A percentile compares a stretch with the other conserved stretches of the same genome.
Evolutionary conservation across 2,113 vertebrate species (phyloP).

Genomic region (Euleptes europaea): DNA sequence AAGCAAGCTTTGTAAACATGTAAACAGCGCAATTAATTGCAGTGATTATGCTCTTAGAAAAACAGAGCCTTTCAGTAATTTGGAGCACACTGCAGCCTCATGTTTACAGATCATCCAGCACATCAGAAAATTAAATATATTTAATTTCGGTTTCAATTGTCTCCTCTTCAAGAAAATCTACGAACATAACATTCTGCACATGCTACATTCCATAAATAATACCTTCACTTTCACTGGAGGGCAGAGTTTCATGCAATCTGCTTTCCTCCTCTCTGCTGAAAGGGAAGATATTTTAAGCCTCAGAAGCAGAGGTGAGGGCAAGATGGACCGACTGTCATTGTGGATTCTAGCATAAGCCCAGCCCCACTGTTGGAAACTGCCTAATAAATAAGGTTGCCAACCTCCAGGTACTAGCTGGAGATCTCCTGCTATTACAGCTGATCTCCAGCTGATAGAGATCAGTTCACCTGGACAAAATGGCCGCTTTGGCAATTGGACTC

Average conservation of each 20-base stretch:
- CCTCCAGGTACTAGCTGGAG: too few relatives aligned
- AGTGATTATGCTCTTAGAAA: constrained; percentile 37
- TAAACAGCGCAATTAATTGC: constrained; percentile 32
- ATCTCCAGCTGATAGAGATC: too few relatives aligned
- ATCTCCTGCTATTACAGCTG: too few relatives aligned
- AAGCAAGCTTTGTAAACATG: constrained; percentile 22
- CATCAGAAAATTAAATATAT: background rate
- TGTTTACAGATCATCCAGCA: background rate
- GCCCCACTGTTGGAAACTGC: background rate
- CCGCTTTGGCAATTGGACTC: too few relatives aligned
- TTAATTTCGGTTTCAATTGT: background rate
- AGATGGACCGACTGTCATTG: background rate
- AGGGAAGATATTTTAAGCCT: background rate
- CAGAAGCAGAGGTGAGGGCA: background rate
- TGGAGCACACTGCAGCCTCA: constrained; percentile 6
- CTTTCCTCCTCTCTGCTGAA: background rate
- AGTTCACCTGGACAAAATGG: too few relatives aligned
- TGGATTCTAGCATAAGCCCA: background rate
- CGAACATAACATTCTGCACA: background rate
- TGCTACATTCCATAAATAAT: background rate
- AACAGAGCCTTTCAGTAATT: constrained; percentile 18
- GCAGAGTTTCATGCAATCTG: background rate
- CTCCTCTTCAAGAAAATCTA: background rate
- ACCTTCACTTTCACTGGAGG: background rate
- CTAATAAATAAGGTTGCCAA: too few relatives aligned